Base-by-base conservation (phyloP, 2,888 invertebrate species). In the Danaus chrysippus region DNA sequence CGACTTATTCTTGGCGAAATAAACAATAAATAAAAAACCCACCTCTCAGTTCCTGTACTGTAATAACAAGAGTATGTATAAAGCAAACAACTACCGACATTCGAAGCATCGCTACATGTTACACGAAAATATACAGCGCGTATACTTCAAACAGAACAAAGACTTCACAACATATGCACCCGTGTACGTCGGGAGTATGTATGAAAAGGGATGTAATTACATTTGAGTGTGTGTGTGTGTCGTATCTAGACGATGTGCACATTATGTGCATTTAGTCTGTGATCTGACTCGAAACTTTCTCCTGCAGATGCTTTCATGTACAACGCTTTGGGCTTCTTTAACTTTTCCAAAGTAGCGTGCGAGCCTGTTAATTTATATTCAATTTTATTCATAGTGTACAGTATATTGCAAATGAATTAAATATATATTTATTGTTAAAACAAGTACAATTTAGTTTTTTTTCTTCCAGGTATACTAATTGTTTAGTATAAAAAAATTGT, bases 131-230 rank as follows among this genome's bases (percentile, higher is more conserved):
- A 49, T 49, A 49, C 49, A 17, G 49, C 17, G 15, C 49, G 17
- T 49, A 17, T 49, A 49, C 49, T 49, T 10, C 49, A 49, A 17
- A 17, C 49, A 17, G 17, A 49, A 49, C 49, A 49, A 49, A 49
- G 49, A 49, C 49, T 49, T 49, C 49, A 17, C 49, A 49, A 49
- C 49, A 49, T 17, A 49, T 49, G 17, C 17, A 49, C 17, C 17
- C 17, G 17, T 17, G 17, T 49, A 49, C 15, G n/a, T 3, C 17
- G 17, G 49, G 15, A 49, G 49, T 49, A 49, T 49, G 17, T 49
- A 17, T 49, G 49, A 49, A 49, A 49, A 49, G 49, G 49, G 49
- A 49, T 17, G 49, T 49, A 49, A 49, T 49, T 17, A 49, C 49
- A 49, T 49, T 34, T 49, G 49, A 15, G 49, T 17, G 17, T 49